Evolutionary conservation across 2,797 vertebrate species (phyloP).

Genomic region (Sebastes trivittatus): DNA sequence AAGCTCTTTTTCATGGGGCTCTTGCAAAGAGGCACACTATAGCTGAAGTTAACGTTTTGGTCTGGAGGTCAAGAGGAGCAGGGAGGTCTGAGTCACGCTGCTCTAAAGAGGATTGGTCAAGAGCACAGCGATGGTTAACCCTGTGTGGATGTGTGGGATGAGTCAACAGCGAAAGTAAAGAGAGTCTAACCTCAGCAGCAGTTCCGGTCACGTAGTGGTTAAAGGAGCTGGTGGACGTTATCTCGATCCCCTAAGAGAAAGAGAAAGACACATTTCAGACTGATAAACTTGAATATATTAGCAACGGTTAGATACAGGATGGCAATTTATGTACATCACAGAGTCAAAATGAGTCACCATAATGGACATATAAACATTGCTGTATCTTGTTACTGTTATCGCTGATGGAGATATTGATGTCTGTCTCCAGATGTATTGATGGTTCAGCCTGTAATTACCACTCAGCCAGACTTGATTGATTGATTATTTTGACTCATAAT

Average conservation of each 20-base stretch:
- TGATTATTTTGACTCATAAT: conserved; percentile 20
- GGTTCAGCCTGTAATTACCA: conserved; percentile 23
- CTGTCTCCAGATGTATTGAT: conserved; percentile 17
- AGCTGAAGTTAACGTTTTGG: neutral
- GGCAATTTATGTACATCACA: neutral
- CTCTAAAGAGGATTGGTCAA: neutral
- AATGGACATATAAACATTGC: neutral
- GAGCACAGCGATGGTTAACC: conserved; percentile 7
- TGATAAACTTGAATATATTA: neutral
- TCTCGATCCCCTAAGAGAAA: conserved; percentile 86
- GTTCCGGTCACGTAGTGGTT: conserved; percentile 89
- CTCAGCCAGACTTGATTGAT: conserved; percentile 13
- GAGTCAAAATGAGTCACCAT: conserved; percentile 1
- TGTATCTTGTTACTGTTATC: neutral
- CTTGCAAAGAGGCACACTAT: neutral
- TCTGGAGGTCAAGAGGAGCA: conserved; percentile 11
- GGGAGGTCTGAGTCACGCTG: conserved; percentile 1
- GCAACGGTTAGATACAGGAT: neutral
- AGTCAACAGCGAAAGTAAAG: conserved; percentile 15
- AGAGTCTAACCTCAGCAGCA: conserved; percentile 78
- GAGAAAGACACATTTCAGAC: conserved; percentile 14
- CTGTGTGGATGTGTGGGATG: neutral
- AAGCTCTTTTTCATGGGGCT: neutral
- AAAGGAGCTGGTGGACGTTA: conserved; percentile 87
- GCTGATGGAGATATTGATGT: neutral